Base-by-base conservation (phyloP, 1,140 invertebrate species). In the Drosophila parabipectinata region DNA sequence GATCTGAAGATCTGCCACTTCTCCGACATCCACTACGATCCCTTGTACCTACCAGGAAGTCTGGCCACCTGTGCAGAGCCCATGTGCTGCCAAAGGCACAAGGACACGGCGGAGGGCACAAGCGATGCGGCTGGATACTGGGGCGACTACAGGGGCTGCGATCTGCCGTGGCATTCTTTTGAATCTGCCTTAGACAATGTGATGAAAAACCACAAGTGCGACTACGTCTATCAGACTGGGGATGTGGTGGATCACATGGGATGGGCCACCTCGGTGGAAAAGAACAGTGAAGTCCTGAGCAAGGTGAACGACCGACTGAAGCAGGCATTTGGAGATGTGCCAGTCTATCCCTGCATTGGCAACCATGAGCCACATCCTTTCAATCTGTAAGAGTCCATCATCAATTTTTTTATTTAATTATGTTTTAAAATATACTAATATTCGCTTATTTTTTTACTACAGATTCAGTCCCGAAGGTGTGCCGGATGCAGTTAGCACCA, bases 351-450 rank as follows among this genome's bases (percentile, higher is more conserved):
- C 3, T 93, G 95, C 50, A 91, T 98, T 45, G 97, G 97, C 41
- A 99, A 99, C 90, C 98, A 99, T 79, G 98, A 99, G 92, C 94
- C 96, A 41, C 94, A 96, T 92, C 97, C 97, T 3, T 93, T 96
- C 4, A 98, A 98, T 92, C 94, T 95, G 96, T 97, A 93, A 94
- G 94, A 12, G 34, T 37, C 10, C 34, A 12, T 8, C 92, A 8
- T 8, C 15, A 7, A 18, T 4, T 12, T 21, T 7, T 3, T 18
- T 15, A 8, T 21, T 21, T 18, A 9, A 21, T 2, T 21, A 12
- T 12, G 9, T n/a, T 12, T 12, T 37, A 21, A 47, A 18, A 18
- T 1, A 41, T 37, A 41, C 7, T 0, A 6, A 18, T 12, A 32
- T 4, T 34, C 52, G 60, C 59, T 24, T 18, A 1, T 2, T 1